phyloP scores from a whole-genome alignment of 2,888 invertebrate species.

The Hermaeophaga mercurialis region DNA sequence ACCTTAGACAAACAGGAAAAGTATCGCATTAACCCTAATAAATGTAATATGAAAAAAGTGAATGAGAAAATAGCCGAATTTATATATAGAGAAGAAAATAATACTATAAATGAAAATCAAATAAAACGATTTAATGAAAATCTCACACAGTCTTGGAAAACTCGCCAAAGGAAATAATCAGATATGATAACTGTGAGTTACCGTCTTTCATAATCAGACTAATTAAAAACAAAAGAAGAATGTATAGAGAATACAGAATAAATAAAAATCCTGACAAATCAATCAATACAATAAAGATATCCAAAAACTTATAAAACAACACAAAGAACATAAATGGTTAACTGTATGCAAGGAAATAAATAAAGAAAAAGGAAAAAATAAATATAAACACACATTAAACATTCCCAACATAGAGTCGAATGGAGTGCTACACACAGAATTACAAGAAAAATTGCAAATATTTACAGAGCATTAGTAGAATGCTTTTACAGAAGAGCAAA shows the following conservation, averaged over 20 bases:
- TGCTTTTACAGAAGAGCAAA: not conserved
- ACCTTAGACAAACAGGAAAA: not conserved
- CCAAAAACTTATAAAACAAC: not conserved
- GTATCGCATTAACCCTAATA: not conserved
- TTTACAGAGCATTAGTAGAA: not conserved
- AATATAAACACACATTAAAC: not conserved
- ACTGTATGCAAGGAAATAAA: not conserved
- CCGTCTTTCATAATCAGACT: not conserved
- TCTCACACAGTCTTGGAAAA: not conserved
- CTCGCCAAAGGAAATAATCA: too few species aligned
- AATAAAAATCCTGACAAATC: too few species aligned
- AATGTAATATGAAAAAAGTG: conserved; percentile 1
- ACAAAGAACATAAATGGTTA: not conserved
- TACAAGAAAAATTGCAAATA: not conserved
- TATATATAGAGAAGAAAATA: not conserved
- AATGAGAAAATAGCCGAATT: not conserved
- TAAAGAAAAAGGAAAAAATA: not conserved
- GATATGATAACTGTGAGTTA: not conserved
- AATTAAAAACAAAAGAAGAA: not conserved
- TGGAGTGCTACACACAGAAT: not conserved
- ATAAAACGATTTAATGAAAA: not conserved
- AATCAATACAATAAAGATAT: not conserved
- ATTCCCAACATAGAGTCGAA: not conserved
- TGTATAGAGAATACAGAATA: too few species aligned
- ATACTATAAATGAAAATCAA: not conserved